Conservation (phyloP, 2,797 vertebrate species). For the Siniperca scherzeri region DNA sequence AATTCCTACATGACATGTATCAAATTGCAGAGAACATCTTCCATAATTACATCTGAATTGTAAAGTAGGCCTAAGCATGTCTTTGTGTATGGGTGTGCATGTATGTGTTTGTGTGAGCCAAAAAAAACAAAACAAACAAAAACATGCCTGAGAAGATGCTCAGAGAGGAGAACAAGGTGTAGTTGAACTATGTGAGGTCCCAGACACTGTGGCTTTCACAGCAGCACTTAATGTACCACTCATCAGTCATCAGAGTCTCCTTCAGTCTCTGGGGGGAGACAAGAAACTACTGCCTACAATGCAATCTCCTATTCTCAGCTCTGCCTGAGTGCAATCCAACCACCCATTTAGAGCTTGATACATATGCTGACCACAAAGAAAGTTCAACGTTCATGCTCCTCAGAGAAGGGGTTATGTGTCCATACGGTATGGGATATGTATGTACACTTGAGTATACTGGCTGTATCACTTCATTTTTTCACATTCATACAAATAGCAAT, state of each 20-base stretch:
- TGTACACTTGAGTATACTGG: background rate
- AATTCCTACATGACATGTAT: constrained; percentile 54
- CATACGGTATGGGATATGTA: constrained; percentile 3
- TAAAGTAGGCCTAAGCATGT: constrained; percentile 37
- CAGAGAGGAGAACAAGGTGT: constrained; percentile 47
- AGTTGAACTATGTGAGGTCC: constrained; percentile 68
- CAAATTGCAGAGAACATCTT: constrained; percentile 50
- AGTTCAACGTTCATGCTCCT: constrained; percentile 35
- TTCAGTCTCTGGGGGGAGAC: constrained; percentile 60
- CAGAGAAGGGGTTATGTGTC: constrained; percentile 3
- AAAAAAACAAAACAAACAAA: background rate
- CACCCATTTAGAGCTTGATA: constrained; percentile 61
- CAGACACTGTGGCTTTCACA: constrained; percentile 73
- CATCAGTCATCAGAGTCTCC: constrained; percentile 75
- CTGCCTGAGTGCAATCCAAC: constrained; percentile 51
- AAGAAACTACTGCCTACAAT: constrained; percentile 61
- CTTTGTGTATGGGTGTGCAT: constrained; percentile 43
- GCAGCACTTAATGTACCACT: constrained; percentile 74
- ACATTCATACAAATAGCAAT: background rate
- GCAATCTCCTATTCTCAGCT: constrained; percentile 59
- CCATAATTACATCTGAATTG: constrained; percentile 65
- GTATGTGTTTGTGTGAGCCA: constrained; percentile 27
- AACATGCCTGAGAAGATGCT: constrained; percentile 32
- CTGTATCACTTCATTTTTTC: background rate
- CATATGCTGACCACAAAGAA: constrained; percentile 63